Evolutionary conservation across 1,140 invertebrate species (phyloP).

Genomic region (Bacillus rossius): DNA sequence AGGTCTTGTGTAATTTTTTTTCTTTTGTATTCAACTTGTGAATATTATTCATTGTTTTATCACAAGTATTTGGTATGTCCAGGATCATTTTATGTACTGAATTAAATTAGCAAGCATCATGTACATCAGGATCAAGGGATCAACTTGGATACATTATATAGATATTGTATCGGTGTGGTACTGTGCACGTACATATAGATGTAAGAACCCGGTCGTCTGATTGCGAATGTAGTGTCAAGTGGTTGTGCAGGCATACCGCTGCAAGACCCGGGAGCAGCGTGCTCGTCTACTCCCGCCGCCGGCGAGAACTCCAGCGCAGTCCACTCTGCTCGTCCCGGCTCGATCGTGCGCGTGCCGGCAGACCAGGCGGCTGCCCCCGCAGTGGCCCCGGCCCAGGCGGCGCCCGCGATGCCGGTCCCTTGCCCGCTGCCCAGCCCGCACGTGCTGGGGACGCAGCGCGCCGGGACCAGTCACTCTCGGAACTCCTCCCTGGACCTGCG

Average conservation of each 20-base stretch:
- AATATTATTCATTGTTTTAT: no score
- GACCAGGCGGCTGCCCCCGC: conserved; percentile 23
- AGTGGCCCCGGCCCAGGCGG: not conserved
- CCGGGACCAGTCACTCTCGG: conserved; percentile 49
- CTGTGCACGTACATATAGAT: no score
- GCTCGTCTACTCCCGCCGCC: conserved; percentile 23
- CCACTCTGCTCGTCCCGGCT: conserved; percentile 41
- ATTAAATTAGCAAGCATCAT: no score
- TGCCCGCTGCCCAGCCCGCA: not conserved
- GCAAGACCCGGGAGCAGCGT: conserved; percentile 34
- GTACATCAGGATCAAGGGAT: no score
- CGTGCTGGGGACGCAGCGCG: not conserved
- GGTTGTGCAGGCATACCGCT: conserved; percentile 38
- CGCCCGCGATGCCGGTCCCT: not conserved
- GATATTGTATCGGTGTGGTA: no score
- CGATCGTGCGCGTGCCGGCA: conserved; percentile 46
- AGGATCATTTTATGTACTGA: no score
- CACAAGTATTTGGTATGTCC: no score
- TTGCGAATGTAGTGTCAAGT: not conserved
- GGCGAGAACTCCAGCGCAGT: conserved; percentile 31
- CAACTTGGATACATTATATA: no score
- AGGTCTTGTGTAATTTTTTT: no score
- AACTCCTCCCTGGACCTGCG: conserved; percentile 77
- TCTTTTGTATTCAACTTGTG: no score
- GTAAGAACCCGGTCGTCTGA: no score